Evolutionary conservation across 2,888 invertebrate genomes (phyloP).

Genomic region (Leptura quadrifasciata): DNA sequence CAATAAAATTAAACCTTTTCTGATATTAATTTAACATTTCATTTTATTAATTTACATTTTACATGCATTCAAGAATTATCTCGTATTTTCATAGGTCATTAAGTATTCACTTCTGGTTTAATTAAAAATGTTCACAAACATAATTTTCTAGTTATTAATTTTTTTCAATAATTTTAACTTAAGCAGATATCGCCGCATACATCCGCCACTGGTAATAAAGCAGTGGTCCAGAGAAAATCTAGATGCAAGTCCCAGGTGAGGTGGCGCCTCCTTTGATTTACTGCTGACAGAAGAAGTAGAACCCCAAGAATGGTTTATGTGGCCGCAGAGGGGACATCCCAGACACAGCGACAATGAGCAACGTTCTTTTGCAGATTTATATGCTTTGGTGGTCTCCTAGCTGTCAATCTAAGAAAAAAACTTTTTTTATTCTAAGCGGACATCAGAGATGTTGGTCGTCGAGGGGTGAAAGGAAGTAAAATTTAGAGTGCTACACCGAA

Average conservation of each 20-base stretch:
- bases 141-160: neutral
- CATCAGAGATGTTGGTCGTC: conserved; percentile 31
- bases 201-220: neutral
- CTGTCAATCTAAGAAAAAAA: conserved; percentile 69
- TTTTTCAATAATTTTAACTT: neutral
- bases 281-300: conserved; percentile 69
- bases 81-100: too few relatives aligned
- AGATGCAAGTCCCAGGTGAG: conserved; percentile 71
- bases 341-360: conserved; percentile 68
- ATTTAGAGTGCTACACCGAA: neutral
- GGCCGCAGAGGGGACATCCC: conserved; percentile 64
- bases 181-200: neutral
- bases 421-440: conserved; percentile 47
- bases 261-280: conserved; percentile 74
- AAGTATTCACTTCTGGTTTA: too few relatives aligned
- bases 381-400: conserved; percentile 68
- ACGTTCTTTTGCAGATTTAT: conserved; percentile 66
- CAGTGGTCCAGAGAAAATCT: conserved; percentile 58
- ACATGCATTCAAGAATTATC: too few relatives aligned
- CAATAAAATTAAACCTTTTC: too few relatives aligned
- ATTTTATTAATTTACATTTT: too few relatives aligned
- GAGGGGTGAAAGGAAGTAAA: neutral
- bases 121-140: too few relatives aligned
- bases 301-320: conserved; percentile 70
- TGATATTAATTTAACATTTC: too few relatives aligned